phyloP scores from a whole-genome alignment of 2,888 invertebrate genomes.

The Papilio gigon region DNA sequence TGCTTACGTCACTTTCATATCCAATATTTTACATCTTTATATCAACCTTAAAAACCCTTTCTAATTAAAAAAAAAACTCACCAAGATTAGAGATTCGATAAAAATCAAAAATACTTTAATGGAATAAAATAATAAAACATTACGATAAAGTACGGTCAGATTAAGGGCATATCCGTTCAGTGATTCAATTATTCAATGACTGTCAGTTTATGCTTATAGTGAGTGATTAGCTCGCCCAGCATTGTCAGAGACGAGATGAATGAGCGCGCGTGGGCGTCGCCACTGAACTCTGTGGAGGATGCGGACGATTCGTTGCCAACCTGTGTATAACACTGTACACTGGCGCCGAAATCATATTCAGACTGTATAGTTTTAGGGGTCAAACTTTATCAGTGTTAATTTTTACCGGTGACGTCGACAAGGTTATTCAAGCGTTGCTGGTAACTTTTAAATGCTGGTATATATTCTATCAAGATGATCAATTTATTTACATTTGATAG shows the following conservation, averaged over 20 bases:
- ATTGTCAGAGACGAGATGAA: conserved; percentile 56
- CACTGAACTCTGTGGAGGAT: conserved; percentile 78
- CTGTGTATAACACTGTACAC: conserved; percentile 41
- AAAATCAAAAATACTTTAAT: no score
- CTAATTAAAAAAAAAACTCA: no score
- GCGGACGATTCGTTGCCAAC: conserved; percentile 71
- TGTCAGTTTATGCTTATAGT: conserved; percentile 60
- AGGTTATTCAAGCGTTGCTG: neutral
- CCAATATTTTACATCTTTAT: neutral
- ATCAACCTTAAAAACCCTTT: no score
- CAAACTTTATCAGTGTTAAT: neutral
- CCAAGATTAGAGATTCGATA: no score
- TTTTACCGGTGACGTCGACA: no score
- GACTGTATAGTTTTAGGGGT: neutral
- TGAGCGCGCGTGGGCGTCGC: conserved; percentile 65
- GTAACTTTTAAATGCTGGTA: neutral
- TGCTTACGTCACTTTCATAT: neutral
- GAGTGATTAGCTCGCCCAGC: conserved; percentile 31
- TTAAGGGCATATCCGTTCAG: conserved; percentile 31
- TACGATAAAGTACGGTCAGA: conserved; percentile 17
- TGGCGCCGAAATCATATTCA: conserved; percentile 21
- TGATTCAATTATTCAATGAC: conserved; percentile 33
- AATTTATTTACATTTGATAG: no score
- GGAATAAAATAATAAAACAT: no score
- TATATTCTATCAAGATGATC: no score